Conservation (phyloP, 2,888 invertebrate genomes). For the Idaea aversata region DNA sequence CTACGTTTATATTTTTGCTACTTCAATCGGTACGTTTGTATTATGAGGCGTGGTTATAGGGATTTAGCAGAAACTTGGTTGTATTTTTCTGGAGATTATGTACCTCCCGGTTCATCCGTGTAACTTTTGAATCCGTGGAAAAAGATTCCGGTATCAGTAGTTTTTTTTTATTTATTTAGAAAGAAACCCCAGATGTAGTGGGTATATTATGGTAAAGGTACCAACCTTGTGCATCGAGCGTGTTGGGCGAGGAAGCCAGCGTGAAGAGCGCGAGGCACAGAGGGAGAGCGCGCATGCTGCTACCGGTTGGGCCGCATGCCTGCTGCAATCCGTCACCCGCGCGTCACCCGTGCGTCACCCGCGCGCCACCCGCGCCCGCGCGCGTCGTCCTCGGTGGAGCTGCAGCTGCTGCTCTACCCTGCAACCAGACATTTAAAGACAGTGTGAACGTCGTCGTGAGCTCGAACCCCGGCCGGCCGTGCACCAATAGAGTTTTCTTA, state of each 20-base stretch:
- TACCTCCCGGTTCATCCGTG: too few relatives aligned
- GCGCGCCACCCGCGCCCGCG: background rate
- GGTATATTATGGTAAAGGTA: background rate
- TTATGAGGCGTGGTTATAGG: too few relatives aligned
- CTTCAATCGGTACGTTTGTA: too few relatives aligned
- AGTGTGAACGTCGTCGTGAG: background rate
- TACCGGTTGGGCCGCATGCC: conserved; percentile 10
- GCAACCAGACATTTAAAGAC: background rate
- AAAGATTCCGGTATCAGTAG: too few relatives aligned
- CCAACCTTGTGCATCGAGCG: conserved; percentile 39
- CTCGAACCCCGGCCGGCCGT: too few relatives aligned
- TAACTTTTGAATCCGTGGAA: too few relatives aligned
- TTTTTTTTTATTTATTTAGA: too few relatives aligned
- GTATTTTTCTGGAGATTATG: too few relatives aligned
- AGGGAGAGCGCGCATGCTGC: conserved; percentile 39
- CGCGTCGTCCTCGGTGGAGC: background rate
- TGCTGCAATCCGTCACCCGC: conserved; percentile 5
- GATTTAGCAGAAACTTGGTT: too few relatives aligned
- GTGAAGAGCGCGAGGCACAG: conserved; percentile 47
- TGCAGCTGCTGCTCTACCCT: background rate
- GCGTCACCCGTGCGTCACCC: background rate
- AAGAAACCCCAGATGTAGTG: too few relatives aligned
- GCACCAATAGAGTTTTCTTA: too few relatives aligned
- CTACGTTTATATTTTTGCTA: background rate
- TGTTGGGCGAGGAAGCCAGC: conserved; percentile 30